A percentile compares a stretch with the other conserved stretches of the same genome.
phyloP scores from a whole-genome alignment of 92 coral and sea anemone genomes.

The Metridium senile region DNA sequence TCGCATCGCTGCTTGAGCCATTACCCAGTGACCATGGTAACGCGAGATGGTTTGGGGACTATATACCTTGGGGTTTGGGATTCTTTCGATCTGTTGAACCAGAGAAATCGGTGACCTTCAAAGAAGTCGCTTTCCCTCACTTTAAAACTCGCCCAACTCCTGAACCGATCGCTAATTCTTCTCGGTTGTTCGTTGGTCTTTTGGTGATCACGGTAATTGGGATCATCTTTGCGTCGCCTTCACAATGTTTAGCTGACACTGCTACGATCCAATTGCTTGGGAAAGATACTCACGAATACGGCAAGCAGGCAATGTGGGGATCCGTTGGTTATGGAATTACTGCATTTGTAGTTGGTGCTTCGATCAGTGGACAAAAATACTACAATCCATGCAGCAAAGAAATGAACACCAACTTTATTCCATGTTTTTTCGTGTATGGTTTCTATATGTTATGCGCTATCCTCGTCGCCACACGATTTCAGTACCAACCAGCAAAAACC shows the following conservation, averaged over 20 bases:
- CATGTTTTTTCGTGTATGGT: constrained; percentile 87
- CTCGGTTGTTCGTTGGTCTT: constrained; percentile 72
- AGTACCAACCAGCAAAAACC: constrained; percentile 54
- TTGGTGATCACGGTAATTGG: constrained; percentile 76
- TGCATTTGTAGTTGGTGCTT: constrained; percentile 89
- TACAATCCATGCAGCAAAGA: constrained; percentile 88
- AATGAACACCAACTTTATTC: constrained; percentile 86
- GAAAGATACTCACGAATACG: constrained; percentile 91
- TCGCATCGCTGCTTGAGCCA: constrained; percentile 21
- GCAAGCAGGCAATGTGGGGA: constrained; percentile 97
- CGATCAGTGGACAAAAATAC: constrained; percentile 76
- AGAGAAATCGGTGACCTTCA: constrained; percentile 66
- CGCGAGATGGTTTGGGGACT: constrained; percentile 44
- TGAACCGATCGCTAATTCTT: constrained; percentile 80
- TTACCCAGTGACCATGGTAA: constrained; percentile 31
- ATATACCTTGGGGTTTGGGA: constrained; percentile 91
- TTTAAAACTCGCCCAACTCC: constrained; percentile 69
- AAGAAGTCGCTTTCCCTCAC: constrained; percentile 77
- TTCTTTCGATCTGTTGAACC: constrained; percentile 73
- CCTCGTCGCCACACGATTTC: constrained; percentile 85
- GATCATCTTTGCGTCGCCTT: constrained; percentile 86
- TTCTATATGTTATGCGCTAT: constrained; percentile 79
- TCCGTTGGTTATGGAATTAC: constrained; percentile 94
- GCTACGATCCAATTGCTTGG: constrained; percentile 96
- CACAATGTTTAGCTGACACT: constrained; percentile 95